Evolutionary conservation across 2,888 invertebrate genomes (phyloP).

Genomic region (Noctua janthina): DNA sequence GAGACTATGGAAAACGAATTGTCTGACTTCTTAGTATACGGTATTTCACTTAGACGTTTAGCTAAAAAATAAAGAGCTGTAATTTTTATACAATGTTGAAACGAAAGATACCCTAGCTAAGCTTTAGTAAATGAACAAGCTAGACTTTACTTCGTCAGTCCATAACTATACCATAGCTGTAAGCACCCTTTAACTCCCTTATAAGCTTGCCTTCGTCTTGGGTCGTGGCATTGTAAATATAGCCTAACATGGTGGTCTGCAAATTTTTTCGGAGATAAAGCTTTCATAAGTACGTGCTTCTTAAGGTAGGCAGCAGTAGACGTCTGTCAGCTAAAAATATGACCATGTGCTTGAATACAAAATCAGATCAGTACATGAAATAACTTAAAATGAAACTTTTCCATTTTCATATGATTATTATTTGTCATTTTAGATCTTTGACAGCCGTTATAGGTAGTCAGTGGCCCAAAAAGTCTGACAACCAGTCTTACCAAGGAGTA

Average conservation of each 20-base stretch:
- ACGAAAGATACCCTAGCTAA: background rate
- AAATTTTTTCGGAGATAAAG: background rate
- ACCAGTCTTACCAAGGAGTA: no score
- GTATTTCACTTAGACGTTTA: background rate
- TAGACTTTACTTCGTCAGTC: constrained; percentile 5
- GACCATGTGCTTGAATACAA: background rate
- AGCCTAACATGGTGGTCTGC: background rate
- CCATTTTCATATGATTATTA: background rate
- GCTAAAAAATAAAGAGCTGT: background rate
- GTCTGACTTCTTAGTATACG: background rate
- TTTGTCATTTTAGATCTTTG: background rate
- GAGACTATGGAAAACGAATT: background rate
- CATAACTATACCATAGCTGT: background rate
- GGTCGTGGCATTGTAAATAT: constrained; percentile 14
- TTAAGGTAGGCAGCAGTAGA: background rate
- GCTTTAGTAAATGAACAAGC: background rate
- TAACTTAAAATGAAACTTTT: background rate
- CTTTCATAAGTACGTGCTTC: background rate
- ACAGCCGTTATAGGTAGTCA: no score
- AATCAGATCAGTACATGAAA: background rate
- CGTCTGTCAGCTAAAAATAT: background rate
- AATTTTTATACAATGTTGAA: background rate
- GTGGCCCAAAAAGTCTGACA: no score
- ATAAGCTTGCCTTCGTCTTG: constrained; percentile 9
- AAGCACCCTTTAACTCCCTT: background rate